These are phyloP conservation scores for zebrafish (Danio rerio) DNA, from an alignment of 2,113 vertebrate species.

Conservation along the genomic window GRCz12tu NC_133185.1:32847001-32847500, in stretches of 20 bases:
- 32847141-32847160: not conserved
- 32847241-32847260: slow-evolving; percentile 8
- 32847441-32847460: not conserved
- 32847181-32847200: slow-evolving; percentile 6
- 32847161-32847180: slow-evolving; percentile 29
- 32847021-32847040: not conserved
- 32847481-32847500: not conserved
- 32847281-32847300: not conserved
- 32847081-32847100: slow-evolving; percentile 16
- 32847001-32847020: not conserved
- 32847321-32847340: slow-evolving; percentile 19
- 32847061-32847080: not conserved
- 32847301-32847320: not conserved
- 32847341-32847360: not conserved
- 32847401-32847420: slow-evolving; percentile 1
- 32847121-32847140: slow-evolving; percentile 12
- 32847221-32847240: slow-evolving; percentile 25
- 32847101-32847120: not conserved
- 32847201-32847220: slow-evolving; percentile 36
- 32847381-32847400: not conserved
- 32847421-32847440: not conserved
- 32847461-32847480: not conserved
- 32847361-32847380: slow-evolving; percentile 2
- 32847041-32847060: slow-evolving; percentile 26
- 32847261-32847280: slow-evolving; percentile 19